phyloP scores from a whole-genome alignment of 2,113 vertebrate species.

The Aramus guarauna region DNA sequence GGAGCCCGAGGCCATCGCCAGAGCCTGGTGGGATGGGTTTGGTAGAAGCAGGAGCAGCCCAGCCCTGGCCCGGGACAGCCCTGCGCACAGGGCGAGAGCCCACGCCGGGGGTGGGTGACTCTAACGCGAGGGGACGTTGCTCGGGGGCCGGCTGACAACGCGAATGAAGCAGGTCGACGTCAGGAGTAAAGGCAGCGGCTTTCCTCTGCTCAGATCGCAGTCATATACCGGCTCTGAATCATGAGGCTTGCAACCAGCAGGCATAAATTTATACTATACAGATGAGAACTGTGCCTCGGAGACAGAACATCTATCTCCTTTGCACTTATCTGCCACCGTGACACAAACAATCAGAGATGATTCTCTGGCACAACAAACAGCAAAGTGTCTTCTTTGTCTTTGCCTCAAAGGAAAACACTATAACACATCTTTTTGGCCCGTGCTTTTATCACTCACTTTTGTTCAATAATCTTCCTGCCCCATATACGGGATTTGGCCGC shows the following conservation, averaged over 20 bases:
- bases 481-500: not conserved
- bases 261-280: conserved; percentile 65
- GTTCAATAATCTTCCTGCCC: conserved; percentile 68
- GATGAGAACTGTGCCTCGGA: conserved; percentile 68
- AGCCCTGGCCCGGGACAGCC: not conserved
- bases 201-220: not conserved
- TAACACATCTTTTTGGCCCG: conserved; percentile 58
- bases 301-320: conserved; percentile 72
- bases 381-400: conserved; percentile 71
- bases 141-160: not conserved
- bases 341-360: conserved; percentile 72
- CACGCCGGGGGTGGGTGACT: not conserved
- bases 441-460: conserved; percentile 68
- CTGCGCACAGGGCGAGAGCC: not conserved
- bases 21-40: not conserved
- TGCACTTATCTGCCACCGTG: conserved; percentile 71
- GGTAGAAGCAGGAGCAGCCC: not conserved
- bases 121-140: not conserved
- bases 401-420: conserved; percentile 70
- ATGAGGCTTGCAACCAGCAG: conserved; percentile 58
- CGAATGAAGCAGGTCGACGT: not conserved
- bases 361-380: conserved; percentile 71
- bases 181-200: conserved; percentile 6
- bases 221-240: conserved; percentile 42
- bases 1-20: fast-evolving